Base-by-base conservation (phyloP, 2,113 vertebrate genomes). In the Phyllopteryx taeniolatus region DNA sequence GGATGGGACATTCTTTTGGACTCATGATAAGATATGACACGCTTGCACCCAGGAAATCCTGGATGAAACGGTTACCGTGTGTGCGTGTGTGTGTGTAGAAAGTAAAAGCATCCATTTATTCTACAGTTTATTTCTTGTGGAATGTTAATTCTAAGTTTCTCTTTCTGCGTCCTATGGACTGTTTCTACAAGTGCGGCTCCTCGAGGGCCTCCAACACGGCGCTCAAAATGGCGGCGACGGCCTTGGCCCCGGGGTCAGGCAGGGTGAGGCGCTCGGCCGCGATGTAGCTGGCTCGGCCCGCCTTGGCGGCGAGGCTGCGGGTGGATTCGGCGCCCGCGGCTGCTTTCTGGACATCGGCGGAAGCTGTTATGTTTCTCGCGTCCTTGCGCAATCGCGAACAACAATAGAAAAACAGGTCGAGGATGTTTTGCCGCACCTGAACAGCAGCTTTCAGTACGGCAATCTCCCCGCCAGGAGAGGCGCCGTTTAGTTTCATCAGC, bases 261-360 rank as follows among this genome's bases (percentile, higher is more conserved):
- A 93, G 91, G 4, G 91, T 94, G 64, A 97, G 84, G 1, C 68
- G 81, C 0, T 94, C 89, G 0, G 94, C 93, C 2, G 93, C 88
- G 78, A 98, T 92, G 71, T 98, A 99, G 80, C 96, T 98, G 78
- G 97, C 96, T 66, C 97, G 90, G n/a, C 97, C 97, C 0, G 95
- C 96, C 15, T 79, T 93, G 0, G 97, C 96, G 11, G 89, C 89
- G 86, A 99, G 95, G 72, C 89, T 17, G 72, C 84, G 91, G 9
- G 97, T 99, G 17, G 93, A 92, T 67, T 96, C 94, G 0, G 96
- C 96, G 0, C 95, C 96, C 0, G 53, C 84, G 44, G 93, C 82
- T 0, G 96, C 95, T 22, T 85, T 93, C 97, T 98, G 83, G 27
- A 17, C 27, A 1, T 5, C 51, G 11, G 1, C 17, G 20, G 2